Conservation (phyloP, 2,888 invertebrate species). For the Lissocephala sabroskyi region DNA sequence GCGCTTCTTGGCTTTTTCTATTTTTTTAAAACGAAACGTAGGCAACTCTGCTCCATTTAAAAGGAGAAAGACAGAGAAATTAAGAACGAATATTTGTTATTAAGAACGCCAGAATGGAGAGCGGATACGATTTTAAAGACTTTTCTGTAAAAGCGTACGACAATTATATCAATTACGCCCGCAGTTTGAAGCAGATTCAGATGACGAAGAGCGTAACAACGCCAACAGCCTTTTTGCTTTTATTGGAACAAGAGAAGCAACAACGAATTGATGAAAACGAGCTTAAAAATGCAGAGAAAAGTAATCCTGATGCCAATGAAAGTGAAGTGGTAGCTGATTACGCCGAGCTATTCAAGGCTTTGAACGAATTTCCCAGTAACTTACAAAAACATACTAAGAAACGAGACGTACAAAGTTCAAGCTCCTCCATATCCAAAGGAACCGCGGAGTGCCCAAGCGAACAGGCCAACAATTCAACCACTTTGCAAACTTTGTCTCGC, state of each 20-base stretch:
- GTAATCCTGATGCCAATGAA: too few species aligned
- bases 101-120: too few species aligned
- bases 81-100: too few species aligned
- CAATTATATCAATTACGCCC: slow-evolving; percentile 31
- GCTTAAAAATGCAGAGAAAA: too few species aligned
- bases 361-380: slow-evolving; percentile 65
- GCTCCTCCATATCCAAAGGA: slow-evolving; percentile 33
- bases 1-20: too few species aligned
- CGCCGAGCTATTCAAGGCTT: slow-evolving; percentile 51
- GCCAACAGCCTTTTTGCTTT: slow-evolving; percentile 43
- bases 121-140: slow-evolving; percentile 24
- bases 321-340: slow-evolving; percentile 43
- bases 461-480: slow-evolving; percentile 13
- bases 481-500: slow-evolving; percentile 18
- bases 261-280: too few species aligned
- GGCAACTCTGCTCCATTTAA: too few species aligned
- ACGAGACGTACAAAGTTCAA: slow-evolving; percentile 49
- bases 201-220: slow-evolving; percentile 50
- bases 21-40: too few species aligned
- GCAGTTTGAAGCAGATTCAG: slow-evolving; percentile 42
- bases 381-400: slow-evolving; percentile 49
- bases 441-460: slow-evolving; percentile 10
- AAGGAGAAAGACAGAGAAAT: too few species aligned
- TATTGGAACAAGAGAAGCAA: slow-evolving; percentile 41
- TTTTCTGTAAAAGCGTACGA: slow-evolving; percentile 28